These are phyloP conservation scores for Microplitis mediator DNA, from an alignment of 1,140 invertebrate genomes.

Conservation along the genomic window DNA sequence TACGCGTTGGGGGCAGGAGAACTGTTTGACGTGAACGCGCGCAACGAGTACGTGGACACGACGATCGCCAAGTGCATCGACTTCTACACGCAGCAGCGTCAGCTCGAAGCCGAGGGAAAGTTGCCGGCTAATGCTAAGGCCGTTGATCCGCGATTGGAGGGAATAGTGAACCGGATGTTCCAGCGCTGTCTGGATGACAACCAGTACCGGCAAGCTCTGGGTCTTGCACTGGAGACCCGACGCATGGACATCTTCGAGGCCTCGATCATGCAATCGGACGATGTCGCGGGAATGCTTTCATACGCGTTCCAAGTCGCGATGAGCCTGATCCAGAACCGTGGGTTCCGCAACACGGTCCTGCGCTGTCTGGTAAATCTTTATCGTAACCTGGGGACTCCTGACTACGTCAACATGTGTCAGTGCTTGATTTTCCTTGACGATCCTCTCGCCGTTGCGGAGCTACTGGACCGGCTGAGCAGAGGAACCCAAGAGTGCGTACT, in stretches of 20 bases:
- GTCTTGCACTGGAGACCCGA: slow-evolving; percentile 92
- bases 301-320: slow-evolving; percentile 96
- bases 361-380: slow-evolving; percentile 90
- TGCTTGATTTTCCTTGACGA: slow-evolving; percentile 97
- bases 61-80: slow-evolving; percentile 97
- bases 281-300: slow-evolving; percentile 86
- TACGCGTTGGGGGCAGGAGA: slow-evolving; percentile 93
- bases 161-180: slow-evolving; percentile 97
- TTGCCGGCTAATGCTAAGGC: slow-evolving; percentile 67
- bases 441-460: slow-evolving; percentile 86
- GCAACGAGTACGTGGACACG: slow-evolving; percentile 95
- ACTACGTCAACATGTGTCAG: slow-evolving; percentile 96
- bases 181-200: slow-evolving; percentile 92
- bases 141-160: slow-evolving; percentile 88
- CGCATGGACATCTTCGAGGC: slow-evolving; percentile 95
- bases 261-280: slow-evolving; percentile 90
- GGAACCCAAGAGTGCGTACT: slow-evolving; percentile 74
- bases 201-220: slow-evolving; percentile 92
- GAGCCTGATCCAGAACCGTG: slow-evolving; percentile 92
- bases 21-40: slow-evolving; percentile 91
- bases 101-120: slow-evolving; percentile 70
- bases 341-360: slow-evolving; percentile 89
- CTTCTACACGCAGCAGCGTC: slow-evolving; percentile 88
- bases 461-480: slow-evolving; percentile 86
- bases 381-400: slow-evolving; percentile 82